A percentile compares a stretch with the other conserved stretches of the same genome.
These are phyloP conservation scores for Cichladusa arquata DNA, from an alignment of 2,113 vertebrate genomes.

Conservation along the genomic window DNA sequence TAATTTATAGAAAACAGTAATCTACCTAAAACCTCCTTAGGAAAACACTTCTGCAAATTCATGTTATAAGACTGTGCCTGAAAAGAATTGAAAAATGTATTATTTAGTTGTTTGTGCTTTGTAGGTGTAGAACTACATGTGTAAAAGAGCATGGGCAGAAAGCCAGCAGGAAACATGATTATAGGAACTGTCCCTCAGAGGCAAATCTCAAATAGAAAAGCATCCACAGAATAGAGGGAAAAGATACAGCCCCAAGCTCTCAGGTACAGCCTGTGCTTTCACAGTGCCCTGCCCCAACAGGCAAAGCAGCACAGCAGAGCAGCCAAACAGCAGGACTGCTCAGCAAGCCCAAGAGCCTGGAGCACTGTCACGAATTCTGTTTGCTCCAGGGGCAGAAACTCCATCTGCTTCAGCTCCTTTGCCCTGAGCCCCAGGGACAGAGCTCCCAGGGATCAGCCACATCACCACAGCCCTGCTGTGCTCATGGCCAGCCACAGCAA, in stretches of 20 bases:
- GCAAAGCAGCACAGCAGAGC: rapidly evolving
- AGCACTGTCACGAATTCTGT: not conserved
- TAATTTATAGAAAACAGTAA: slow-evolving; percentile 24
- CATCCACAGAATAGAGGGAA: not conserved
- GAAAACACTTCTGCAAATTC: not conserved
- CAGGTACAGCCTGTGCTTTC: not conserved
- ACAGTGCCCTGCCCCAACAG: not conserved
- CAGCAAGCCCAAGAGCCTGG: not conserved
- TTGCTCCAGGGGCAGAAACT: not conserved
- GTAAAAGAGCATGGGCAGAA: not conserved
- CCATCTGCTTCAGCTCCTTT: not conserved
- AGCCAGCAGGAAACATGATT: not conserved
- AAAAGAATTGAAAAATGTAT: not conserved
- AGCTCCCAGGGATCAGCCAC: not conserved
- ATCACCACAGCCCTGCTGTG: rapidly evolving
- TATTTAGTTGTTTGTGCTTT: not conserved
- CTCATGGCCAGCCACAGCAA: not conserved
- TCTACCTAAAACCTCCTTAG: slow-evolving; percentile 8
- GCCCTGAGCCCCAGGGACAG: not conserved
- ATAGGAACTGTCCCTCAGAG: not conserved
- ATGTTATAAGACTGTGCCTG: not conserved
- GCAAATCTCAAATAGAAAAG: not conserved
- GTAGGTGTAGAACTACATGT: not conserved
- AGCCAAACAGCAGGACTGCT: not conserved
- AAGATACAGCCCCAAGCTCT: not conserved